Evolutionary conservation across 2,888 invertebrate species (phyloP), one percentile per base, ranked within the genome.

Genomic region (Mythimna lalbum): DNA sequence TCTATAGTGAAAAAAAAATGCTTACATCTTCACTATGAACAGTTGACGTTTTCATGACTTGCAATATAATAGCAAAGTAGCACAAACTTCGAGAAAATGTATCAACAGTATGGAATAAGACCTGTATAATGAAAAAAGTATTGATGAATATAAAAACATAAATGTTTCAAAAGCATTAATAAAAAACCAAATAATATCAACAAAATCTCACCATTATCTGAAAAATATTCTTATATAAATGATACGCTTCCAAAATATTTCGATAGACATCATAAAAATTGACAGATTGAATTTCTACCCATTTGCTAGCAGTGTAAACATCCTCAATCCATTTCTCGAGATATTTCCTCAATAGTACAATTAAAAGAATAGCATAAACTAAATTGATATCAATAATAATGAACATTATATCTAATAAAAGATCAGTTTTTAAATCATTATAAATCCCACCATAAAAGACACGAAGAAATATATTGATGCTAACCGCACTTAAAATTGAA

Each of bases 81-180:
- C 64, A 71, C 27, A 84, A 70, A 43, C 57, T 63, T 50, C 76
- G 74, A 9, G 66, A 71, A 53, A 84, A 84, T 23, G 69, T 73
- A 52, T 81, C 76, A 4, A 36, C 21, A 0, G 56, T 63, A 9
- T 84, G 82, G 2, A 75, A 84, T 9, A 84, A 68, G 39, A 81
- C 59, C 84, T 83, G 72, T 12, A 19, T 49, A 17, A 60, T 9
- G 1, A 69, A 49, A 61, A 47, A 27, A 7, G 3, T 7, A 17
- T n/a, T 19, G 5, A 49, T 49, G 7, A 49, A n/a, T 49, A n/a
- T 2, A 49, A 2, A 19, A n/a, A 19, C 7, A 49, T 49, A 43
- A 17, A 3, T 23, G 1, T 33, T n/a, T 23, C 2, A 57, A 49
- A 56, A 36, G 0, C 4, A 27, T 31, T 6, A 12, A 12, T 39